These are phyloP conservation scores for Thinocorus orbignyianus DNA, from an alignment of 2,113 vertebrate genomes.

Conservation along the genomic window DNA sequence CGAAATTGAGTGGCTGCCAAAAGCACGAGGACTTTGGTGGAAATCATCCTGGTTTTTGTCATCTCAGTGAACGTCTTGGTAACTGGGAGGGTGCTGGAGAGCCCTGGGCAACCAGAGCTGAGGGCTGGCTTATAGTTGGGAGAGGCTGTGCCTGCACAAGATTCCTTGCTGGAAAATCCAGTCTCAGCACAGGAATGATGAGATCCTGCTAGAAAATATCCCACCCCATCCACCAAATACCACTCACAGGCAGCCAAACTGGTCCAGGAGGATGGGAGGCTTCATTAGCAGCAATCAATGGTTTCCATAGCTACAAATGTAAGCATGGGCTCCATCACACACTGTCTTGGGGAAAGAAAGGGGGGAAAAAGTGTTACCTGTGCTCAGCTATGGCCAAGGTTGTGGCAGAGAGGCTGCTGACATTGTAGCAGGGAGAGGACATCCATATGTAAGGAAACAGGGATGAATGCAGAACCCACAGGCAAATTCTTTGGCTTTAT, in stretches of 20 bases:
- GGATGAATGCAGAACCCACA: neutral
- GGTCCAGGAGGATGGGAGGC: neutral
- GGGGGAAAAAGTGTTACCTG: rapidly evolving
- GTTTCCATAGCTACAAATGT: constrained; percentile 27
- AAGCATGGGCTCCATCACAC: neutral
- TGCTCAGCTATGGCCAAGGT: neutral
- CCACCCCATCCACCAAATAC: rapidly evolving
- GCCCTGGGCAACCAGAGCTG: neutral
- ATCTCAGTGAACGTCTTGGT: neutral
- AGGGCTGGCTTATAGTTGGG: rapidly evolving
- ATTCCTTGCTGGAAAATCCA: neutral
- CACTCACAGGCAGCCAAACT: neutral
- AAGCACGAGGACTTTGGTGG: neutral
- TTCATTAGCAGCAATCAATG: neutral
- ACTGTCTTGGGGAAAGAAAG: neutral
- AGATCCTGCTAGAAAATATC: neutral
- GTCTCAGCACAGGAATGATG: rapidly evolving
- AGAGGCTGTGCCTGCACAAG: neutral
- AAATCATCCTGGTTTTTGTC: neutral
- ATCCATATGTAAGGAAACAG: rapidly evolving
- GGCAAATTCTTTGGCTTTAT: neutral
- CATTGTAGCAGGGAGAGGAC: neutral
- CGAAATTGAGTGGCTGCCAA: neutral
- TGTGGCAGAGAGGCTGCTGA: rapidly evolving
- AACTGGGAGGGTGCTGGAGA: neutral